phyloP scores from a whole-genome alignment of 1,140 invertebrate genomes.

The Platorchestia sp. region DNA sequence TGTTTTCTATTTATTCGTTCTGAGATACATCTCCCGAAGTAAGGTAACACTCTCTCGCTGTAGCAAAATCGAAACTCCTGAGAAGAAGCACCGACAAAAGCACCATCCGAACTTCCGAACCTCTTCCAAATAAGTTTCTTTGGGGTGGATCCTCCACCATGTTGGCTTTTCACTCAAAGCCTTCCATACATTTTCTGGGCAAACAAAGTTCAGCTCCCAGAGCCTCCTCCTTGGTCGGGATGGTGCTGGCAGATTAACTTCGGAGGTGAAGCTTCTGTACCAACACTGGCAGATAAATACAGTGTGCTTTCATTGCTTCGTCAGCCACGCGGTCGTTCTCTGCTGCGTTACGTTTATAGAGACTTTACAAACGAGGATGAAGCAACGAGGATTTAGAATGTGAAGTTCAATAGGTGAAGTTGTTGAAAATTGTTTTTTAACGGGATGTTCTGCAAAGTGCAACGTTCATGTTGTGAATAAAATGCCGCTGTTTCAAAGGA shows the following conservation, averaged over 20 bases:
- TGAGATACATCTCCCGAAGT: not conserved
- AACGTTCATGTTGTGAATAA: too few relatives aligned
- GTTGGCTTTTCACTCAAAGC: constrained; percentile 49
- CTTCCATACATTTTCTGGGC: constrained; percentile 43
- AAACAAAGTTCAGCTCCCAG: constrained; percentile 31
- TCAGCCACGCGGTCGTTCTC: not conserved
- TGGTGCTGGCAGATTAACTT: constrained; percentile 7
- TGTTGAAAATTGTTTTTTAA: too few relatives aligned
- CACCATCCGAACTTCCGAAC: not conserved
- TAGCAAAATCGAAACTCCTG: not conserved
- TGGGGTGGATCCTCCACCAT: not conserved
- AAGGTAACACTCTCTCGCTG: not conserved
- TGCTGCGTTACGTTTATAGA: not conserved
- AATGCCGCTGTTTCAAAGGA: too few relatives aligned
- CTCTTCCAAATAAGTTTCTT: constrained; percentile 45
- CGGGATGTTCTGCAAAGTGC: too few relatives aligned
- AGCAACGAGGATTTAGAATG: not conserved
- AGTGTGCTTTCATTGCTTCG: not conserved
- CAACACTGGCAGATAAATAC: not conserved
- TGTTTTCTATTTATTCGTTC: not conserved
- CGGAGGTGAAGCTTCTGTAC: not conserved
- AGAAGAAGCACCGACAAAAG: constrained; percentile 1
- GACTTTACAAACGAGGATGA: not conserved
- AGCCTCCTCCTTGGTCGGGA: constrained; percentile 11
- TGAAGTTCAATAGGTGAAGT: too few relatives aligned